Evolutionary conservation across 2,113 vertebrate genomes (phyloP), one percentile per base, ranked within the genome.

Genomic region (Australoheros scitulus): DNA sequence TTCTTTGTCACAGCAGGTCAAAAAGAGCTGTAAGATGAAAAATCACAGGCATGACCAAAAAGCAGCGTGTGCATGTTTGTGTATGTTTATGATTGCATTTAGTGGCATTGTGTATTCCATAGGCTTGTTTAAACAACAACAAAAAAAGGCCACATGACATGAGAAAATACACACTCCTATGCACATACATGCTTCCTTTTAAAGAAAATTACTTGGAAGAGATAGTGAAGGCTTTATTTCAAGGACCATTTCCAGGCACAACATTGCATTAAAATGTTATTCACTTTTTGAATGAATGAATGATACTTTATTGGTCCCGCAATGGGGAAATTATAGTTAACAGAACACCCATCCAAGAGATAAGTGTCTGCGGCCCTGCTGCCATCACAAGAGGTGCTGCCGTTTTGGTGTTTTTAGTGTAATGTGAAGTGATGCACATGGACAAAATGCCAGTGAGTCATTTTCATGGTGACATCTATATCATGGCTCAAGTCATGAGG

Each of bases 381-480:
- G 26, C 26, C 26, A 26, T 26, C 26, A 26, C 26, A 26, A 26
- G 26, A 26, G 26, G 26, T 26, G 26, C 26, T 26, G 26, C 26
- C 2, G 26, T 32, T 32, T 32, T 32, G 29, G 29, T 32, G 29
- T 32, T 32, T 43, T 43, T 4, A 50, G 9, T 57, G 63, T 85
- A 82, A 72, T 77, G 78, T 18, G n/a, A 89, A 79, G 3, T 90
- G 83, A 90, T 58, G 43, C 70, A 63, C 75, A 63, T 56, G 41
- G 60, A 63, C 85, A 91, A 82, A 91, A 90, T 90, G 83, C 77
- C 24, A 83, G 7, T 41, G 61, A 82, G 70, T 83, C 55, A 61
- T 86, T 93, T 91, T 86, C 91, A 76, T 59, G 63, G 47, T 68
- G 84, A 84, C 91, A 87, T 93, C 92, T 89, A 82, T 22, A 6